Base-by-base conservation (phyloP, 2,888 invertebrate genomes). In the Drymonia ruficornis region DNA sequence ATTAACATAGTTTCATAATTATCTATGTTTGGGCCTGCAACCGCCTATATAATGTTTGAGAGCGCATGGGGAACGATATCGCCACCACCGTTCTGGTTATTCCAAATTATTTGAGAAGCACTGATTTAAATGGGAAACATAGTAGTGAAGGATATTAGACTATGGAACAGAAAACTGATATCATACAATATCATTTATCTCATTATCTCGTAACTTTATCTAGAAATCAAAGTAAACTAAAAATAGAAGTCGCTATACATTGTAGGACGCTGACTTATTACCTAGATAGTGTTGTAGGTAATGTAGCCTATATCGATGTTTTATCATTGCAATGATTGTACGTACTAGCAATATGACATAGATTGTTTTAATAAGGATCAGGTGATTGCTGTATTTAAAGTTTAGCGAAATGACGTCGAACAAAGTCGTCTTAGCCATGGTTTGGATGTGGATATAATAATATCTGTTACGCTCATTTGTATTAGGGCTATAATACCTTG, bases 161-260 rank as follows among this genome's bases (percentile, higher is more conserved):
- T 36, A 36, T 36, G 16, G 12, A 16, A 34, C 34, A 9, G 29
- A 31, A 34, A 15, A 36, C 38, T 48, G 19, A 13, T 48, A 23
- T 43, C 42, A 42, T 12, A 12, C 13, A 16, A 13, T n/a, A 36
- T 31, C 9, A 31, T 31, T 6, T 23, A 16, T 40, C 6, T 40
- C 40, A 40, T 40, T 31, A 40, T 40, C 40, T 40, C 5, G 19
- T 43, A 43, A 43, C 43, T 19, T 8, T 43, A 40, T 16, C 8
- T n/a, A 40, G 1, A 40, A 19, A 19, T 43, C 19, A 9, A 13
- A 19, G 23, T 28, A 44, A 44, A 23, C 6, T 23, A 28, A 45
- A 45, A 45, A 45, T 45, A 45, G 45, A 28, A n/a, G 18, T 28
- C 28, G 28, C n/a, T 45, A 45, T 15, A 28, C 13, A 28, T 45